Conservation (phyloP, 2,797 vertebrate species). For the Lagocephalus sceleratus region DNA sequence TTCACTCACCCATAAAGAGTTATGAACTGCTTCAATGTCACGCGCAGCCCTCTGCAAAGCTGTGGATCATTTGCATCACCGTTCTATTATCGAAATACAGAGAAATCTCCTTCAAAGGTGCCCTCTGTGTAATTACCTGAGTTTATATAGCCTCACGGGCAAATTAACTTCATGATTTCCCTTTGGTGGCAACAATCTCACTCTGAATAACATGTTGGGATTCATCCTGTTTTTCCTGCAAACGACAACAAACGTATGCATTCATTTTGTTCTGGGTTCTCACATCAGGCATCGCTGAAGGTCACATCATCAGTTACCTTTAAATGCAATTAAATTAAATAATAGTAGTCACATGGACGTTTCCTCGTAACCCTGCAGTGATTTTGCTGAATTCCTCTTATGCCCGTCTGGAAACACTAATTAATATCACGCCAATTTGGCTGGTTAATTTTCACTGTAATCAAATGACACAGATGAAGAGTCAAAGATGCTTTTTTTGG, state of each 20-base stretch:
- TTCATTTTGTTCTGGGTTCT: constrained; percentile 3
- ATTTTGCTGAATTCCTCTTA: neutral
- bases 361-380: neutral
- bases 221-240: constrained; percentile 26
- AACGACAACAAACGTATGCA: constrained; percentile 22
- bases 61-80: too few species aligned
- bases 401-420: constrained; percentile 11
- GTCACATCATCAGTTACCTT: constrained; percentile 30
- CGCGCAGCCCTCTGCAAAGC: neutral
- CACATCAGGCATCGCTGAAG: constrained; percentile 27
- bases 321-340: constrained; percentile 23
- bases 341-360: constrained; percentile 16
- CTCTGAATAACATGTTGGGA: constrained; percentile 52
- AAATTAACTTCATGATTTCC: constrained; percentile 47
- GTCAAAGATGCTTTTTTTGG: constrained; percentile 20
- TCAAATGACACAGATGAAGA: constrained; percentile 22
- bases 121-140: neutral
- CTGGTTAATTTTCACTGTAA: constrained; percentile 15
- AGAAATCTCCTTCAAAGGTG: neutral
- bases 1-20: neutral
- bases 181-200: constrained; percentile 16
- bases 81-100: neutral
- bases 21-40: neutral
- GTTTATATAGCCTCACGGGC: neutral
- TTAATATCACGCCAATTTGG: constrained; percentile 22